A percentile compares a stretch with the other conserved stretches of the same genome.
Conservation (phyloP, 2,113 vertebrate genomes). For the Ceyx margarethae region DNA sequence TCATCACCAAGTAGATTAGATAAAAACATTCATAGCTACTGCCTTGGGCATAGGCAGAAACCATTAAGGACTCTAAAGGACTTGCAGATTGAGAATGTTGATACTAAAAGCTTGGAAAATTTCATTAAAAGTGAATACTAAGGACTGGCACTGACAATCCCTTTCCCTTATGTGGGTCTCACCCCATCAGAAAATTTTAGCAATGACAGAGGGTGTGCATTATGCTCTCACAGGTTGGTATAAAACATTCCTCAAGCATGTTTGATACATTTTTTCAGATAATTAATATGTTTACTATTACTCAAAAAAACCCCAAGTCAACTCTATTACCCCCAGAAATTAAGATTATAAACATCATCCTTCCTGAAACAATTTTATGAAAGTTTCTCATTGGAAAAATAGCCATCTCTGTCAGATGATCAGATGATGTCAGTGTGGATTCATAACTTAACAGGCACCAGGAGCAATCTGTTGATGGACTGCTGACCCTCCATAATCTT, state of each 20-base stretch:
- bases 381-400: neutral
- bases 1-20: conserved; percentile 41
- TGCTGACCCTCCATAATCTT: neutral
- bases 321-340: neutral
- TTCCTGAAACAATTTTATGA: neutral
- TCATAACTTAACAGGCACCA: neutral
- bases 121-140: neutral
- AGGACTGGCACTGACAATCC: neutral
- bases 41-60: conserved; percentile 28
- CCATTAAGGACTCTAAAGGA: conserved; percentile 24
- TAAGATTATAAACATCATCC: neutral
- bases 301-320: neutral
- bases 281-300: neutral
- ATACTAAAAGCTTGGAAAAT: neutral
- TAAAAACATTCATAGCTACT: conserved; percentile 22
- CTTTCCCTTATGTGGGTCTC: neutral
- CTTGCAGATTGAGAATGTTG: neutral
- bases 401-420: neutral
- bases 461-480: neutral
- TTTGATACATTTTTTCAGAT: neutral
- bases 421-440: neutral
- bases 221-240: neutral
- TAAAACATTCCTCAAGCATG: neutral
- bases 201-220: neutral
- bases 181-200: neutral